These are phyloP conservation scores for Cyclophora punctaria DNA, from an alignment of 2,888 invertebrate species.

Conservation along the genomic window DNA sequence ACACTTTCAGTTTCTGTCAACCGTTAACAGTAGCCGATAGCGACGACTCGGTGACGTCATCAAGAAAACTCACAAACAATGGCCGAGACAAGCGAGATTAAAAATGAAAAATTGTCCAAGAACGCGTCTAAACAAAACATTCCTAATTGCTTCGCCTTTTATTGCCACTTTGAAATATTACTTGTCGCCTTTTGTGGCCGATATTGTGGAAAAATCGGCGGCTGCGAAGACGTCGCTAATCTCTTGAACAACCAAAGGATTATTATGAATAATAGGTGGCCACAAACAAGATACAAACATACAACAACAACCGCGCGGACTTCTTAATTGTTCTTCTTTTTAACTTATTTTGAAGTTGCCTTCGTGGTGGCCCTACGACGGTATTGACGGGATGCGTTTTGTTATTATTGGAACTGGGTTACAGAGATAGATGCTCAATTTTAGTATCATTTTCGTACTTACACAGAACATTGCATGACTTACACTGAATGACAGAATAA, in stretches of 20 bases:
- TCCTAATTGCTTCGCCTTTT: conserved; percentile 37
- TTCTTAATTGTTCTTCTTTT: too few relatives aligned
- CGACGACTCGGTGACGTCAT: conserved; percentile 36
- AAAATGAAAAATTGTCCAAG: conserved; percentile 43
- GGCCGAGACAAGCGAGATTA: conserved; percentile 36
- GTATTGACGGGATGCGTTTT: too few relatives aligned
- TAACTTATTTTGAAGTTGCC: too few relatives aligned
- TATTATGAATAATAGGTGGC: conserved; percentile 30
- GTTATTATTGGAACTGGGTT: too few relatives aligned
- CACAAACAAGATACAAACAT: conserved; percentile 44
- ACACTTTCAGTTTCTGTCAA: conserved; percentile 21
- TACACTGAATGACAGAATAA: too few relatives aligned
- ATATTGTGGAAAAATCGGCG: conserved; percentile 44
- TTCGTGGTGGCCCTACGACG: too few relatives aligned
- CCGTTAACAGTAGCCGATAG: conserved; percentile 31
- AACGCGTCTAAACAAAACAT: conserved; percentile 44
- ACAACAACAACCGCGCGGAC: too few relatives aligned
- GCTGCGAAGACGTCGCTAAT: conserved; percentile 20
- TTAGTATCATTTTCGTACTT: too few relatives aligned
- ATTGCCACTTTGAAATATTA: conserved; percentile 13
- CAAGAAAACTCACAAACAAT: conserved; percentile 32
- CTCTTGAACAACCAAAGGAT: conserved; percentile 36
- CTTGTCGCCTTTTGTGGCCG: conserved; percentile 29
- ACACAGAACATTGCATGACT: too few relatives aligned
- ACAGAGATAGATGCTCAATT: too few relatives aligned